phyloP scores from a whole-genome alignment of 2,888 invertebrate species.

The Pemphredon lugubris region DNA sequence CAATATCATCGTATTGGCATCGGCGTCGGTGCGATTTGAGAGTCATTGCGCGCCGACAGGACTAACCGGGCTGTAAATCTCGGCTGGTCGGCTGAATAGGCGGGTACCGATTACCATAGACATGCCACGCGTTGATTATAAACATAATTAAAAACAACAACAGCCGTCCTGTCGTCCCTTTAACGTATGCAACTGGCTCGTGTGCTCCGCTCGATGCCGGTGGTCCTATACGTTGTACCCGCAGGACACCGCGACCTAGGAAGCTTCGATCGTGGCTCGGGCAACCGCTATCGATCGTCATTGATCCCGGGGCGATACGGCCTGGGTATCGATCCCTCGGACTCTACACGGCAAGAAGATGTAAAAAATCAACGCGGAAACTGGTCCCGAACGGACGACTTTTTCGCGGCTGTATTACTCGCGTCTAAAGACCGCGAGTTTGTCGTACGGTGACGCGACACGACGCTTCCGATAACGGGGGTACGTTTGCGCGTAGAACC shows the following conservation, averaged over 20 bases:
- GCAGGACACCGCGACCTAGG: conserved; percentile 55
- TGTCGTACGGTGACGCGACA: neutral
- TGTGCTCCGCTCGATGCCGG: conserved; percentile 76
- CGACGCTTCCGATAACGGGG: neutral
- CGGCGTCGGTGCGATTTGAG: conserved; percentile 47
- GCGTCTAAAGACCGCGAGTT: too few relatives aligned
- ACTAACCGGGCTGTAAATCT: conserved; percentile 67
- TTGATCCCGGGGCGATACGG: conserved; percentile 54
- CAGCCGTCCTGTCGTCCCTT: conserved; percentile 66
- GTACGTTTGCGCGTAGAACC: neutral
- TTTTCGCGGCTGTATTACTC: conserved; percentile 41
- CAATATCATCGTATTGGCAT: too few relatives aligned
- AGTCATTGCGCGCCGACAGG: conserved; percentile 55
- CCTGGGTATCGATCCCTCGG: conserved; percentile 26
- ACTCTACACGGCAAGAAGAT: conserved; percentile 44
- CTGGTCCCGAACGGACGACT: conserved; percentile 37
- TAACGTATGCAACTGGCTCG: conserved; percentile 74
- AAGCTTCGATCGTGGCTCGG: conserved; percentile 57
- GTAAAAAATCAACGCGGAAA: conserved; percentile 49
- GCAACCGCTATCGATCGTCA: conserved; percentile 58
- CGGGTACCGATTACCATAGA: conserved; percentile 77
- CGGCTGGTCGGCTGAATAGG: conserved; percentile 62
- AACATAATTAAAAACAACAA: conserved; percentile 81
- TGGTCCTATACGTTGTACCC: conserved; percentile 76
- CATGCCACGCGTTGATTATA: conserved; percentile 79